Evolutionary conservation across 2,797 vertebrate genomes (phyloP), one percentile per base, ranked within the genome.

Genomic region (Synanceia verrucosa): DNA sequence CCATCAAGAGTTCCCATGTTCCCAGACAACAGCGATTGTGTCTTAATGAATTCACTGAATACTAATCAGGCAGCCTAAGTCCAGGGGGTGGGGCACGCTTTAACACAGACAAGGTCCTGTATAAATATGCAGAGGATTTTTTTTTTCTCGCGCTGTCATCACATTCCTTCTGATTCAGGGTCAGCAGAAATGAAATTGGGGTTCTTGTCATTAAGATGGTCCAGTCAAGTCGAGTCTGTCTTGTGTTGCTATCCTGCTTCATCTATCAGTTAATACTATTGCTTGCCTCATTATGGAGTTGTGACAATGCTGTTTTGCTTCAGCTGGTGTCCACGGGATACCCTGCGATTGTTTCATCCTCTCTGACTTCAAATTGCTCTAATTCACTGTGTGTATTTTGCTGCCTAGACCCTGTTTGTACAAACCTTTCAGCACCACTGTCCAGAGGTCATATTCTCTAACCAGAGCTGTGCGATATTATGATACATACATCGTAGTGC

Each of bases 21-120:
- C 85, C 86, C 91, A 90, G 89, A 91, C 89, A 88, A 71, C 77
- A 76, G 90, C 84, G 58, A 91, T 92, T 93, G 90, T 92, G 89
- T 89, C 86, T 88, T 93, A 91, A 91, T 93, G 90, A 94, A 93
- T 93, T 93, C 87, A 81, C 76, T 70, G 93, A 93, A 95, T 94
- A 91, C 89, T 93, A 93, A 94, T 92, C 76, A 94, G 88, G 78
- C 78, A 47, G 87, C 74, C 88, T 63, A 77, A 84, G 88, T 86
- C 85, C 86, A 86, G 70, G 83, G 90, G 87, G 88, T 80, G 85
- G 88, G 88, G 87, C 77, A 78, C 73, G 84, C 78, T 75, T 83
- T 65, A 80, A 88, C 84, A 75, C 62, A 72, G 81, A 71, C 66
- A 33, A 73, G 66, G 76, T 68, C 74, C 81, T 71, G 56, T 75